Percentiles rank a stretch among this genome's conserved stretches.
Evolutionary conservation across 2,888 invertebrate genomes (phyloP).

Genomic region (Acrobasis suavella): DNA sequence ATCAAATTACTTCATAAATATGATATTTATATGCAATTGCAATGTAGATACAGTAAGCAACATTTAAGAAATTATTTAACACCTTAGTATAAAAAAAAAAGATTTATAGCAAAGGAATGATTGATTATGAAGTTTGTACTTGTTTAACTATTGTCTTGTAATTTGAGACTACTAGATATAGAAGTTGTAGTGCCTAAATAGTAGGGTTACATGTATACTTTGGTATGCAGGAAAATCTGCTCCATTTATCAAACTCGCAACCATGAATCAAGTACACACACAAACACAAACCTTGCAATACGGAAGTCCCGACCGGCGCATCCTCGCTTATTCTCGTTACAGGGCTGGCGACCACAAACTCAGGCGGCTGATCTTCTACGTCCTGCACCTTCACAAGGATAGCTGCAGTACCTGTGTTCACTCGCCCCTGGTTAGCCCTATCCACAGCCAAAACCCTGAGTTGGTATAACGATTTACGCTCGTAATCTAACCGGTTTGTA

Average conservation of each 20-base stretch:
- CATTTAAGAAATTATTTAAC: too few species aligned
- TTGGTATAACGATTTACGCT: conserved; percentile 93
- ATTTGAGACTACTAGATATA: too few species aligned
- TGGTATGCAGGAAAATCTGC: too few species aligned
- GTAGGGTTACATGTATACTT: too few species aligned
- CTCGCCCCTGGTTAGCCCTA: conserved; percentile 89
- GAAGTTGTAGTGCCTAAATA: not conserved
- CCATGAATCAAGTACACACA: too few species aligned
- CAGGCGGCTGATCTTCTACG: conserved; percentile 95
- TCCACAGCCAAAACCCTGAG: conserved; percentile 91
- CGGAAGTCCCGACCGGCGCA: conserved; percentile 90
- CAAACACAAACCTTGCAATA: conserved; percentile 86
- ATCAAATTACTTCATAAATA: not conserved
- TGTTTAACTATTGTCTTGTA: too few species aligned
- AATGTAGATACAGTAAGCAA: too few species aligned
- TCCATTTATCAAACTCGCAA: too few species aligned
- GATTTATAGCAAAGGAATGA: too few species aligned
- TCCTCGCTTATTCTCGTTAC: conserved; percentile 95
- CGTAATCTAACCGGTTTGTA: conserved; percentile 90
- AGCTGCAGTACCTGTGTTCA: conserved; percentile 95
- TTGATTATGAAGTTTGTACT: too few species aligned
- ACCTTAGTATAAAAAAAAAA: too few species aligned
- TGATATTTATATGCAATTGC: too few species aligned
- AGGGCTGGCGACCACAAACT: conserved; percentile 92
- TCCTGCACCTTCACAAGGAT: conserved; percentile 92